Evolutionary conservation across 1,140 invertebrate species (phyloP), one percentile per base, ranked within the genome.

Genomic region (Amphibalanus amphitrite): DNA sequence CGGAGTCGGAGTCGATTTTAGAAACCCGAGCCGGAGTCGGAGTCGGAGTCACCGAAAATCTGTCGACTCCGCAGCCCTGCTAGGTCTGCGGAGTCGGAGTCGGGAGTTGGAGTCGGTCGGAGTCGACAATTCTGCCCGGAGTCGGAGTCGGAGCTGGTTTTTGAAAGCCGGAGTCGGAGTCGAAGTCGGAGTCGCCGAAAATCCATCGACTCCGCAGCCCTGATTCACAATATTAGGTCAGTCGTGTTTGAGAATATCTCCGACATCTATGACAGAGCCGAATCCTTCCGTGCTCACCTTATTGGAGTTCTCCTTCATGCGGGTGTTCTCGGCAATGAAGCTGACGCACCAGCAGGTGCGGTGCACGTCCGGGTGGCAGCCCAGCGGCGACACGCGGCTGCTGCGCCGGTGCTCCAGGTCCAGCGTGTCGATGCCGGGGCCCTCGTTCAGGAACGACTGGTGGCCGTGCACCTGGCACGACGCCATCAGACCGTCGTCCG

Each of bases 241-340:
- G 13, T 59, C 47, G 13, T 13, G 47, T 13, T 25, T 59, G 47
- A 59, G 47, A 13, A 25, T 25, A 15, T 59, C 47, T 15, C 13
- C 47, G 47, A 13, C 47, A 59, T 59, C 47, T 59, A 15, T 13
- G 25, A 13, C 47, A 15, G 13, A 59, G 47, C 47, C 47, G 47
- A 59, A 25, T 59, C n/a, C n/a, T 59, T 15, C 64, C 23, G 64
- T 65, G 64, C 23, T 65, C 8, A 94, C 93, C 86, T 94, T 93
- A 67, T 91, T 93, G 13, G 92, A 93, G 76, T 93, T 91, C 79
- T 96, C 92, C 59, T 92, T 85, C 86, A 93, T 91, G 79, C 90
- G 89, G 0, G 93, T 95, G 78, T 96, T 93, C 77, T 95, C 91
- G 0, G 93, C 92, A 73, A 96, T 95, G 80, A 95, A 95, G 25